Conservation (phyloP, 2,888 invertebrate species). For the Volucella zonaria region DNA sequence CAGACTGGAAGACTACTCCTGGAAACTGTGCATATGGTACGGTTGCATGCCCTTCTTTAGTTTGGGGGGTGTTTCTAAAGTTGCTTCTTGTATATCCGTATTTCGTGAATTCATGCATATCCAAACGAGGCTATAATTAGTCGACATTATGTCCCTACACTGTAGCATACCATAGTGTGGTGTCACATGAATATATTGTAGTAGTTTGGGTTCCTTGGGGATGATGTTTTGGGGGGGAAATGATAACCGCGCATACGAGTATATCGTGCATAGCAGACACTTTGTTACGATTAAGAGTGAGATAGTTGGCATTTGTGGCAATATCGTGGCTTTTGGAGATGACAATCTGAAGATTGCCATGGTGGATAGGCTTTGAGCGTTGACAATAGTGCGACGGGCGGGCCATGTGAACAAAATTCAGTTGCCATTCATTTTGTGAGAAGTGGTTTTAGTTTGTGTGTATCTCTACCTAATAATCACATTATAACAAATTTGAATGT, state of each 20-base stretch:
- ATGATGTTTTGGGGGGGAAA: not conserved
- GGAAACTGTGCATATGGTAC: constrained; percentile 2
- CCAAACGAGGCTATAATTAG: constrained; percentile 63
- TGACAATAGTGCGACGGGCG: constrained; percentile 12
- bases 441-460: constrained; percentile 34
- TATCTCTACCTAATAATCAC: constrained; percentile 57
- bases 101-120: constrained; percentile 20
- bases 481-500: constrained; percentile 65
- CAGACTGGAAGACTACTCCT: constrained; percentile 17
- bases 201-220: constrained; percentile 35
- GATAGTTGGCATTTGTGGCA: constrained; percentile 55
- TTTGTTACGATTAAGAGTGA: constrained; percentile 39
- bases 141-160: constrained; percentile 64
- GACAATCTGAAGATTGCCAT: constrained; percentile 67
- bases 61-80: not conserved
- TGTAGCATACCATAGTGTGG: constrained; percentile 51
- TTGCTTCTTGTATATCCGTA: constrained; percentile 42
- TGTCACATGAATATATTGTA: constrained; percentile 69
- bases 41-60: constrained; percentile 36
- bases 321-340: constrained; percentile 53
- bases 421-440: constrained; percentile 37
- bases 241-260: constrained; percentile 54
- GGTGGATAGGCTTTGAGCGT: constrained; percentile 47
- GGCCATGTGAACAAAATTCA: constrained; percentile 52
- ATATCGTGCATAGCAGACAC: constrained; percentile 48